Conservation (phyloP, 2,797 vertebrate species). For the Sphenodon punctatus region DNA sequence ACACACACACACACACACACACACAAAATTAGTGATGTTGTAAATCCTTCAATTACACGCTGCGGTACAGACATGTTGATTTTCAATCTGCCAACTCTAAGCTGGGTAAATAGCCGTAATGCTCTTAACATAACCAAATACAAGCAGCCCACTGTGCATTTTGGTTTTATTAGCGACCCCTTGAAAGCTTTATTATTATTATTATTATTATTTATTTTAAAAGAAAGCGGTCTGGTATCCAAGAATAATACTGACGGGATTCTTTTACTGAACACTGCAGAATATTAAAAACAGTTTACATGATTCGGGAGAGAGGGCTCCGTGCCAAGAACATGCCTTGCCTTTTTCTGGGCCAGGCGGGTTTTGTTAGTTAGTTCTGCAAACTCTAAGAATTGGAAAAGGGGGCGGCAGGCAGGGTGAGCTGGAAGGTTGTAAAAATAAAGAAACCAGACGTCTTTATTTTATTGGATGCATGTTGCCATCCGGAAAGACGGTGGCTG, state of each 20-base stretch:
- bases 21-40: no score
- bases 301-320: slow-evolving; percentile 30
- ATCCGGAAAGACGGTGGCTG: background rate
- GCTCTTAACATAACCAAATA: slow-evolving; percentile 62
- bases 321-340: slow-evolving; percentile 44
- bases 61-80: slow-evolving; percentile 55
- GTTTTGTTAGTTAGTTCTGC: slow-evolving; percentile 1
- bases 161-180: slow-evolving; percentile 58
- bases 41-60: slow-evolving; percentile 47
- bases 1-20: no score
- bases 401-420: background rate
- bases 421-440: slow-evolving; percentile 24
- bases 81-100: slow-evolving; percentile 64
- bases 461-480: background rate
- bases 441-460: slow-evolving; percentile 14
- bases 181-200: slow-evolving; percentile 50
- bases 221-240: slow-evolving; percentile 27
- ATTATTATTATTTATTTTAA: slow-evolving; percentile 12
- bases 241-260: slow-evolving; percentile 65
- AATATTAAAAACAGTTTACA: slow-evolving; percentile 53
- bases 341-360: slow-evolving; percentile 15
- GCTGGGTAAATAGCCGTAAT: slow-evolving; percentile 57
- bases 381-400: slow-evolving; percentile 2
- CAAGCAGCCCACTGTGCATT: slow-evolving; percentile 51
- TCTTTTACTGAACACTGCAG: slow-evolving; percentile 44